Conservation (phyloP, 2,113 vertebrate genomes). For the Pteruthius melanotis region DNA sequence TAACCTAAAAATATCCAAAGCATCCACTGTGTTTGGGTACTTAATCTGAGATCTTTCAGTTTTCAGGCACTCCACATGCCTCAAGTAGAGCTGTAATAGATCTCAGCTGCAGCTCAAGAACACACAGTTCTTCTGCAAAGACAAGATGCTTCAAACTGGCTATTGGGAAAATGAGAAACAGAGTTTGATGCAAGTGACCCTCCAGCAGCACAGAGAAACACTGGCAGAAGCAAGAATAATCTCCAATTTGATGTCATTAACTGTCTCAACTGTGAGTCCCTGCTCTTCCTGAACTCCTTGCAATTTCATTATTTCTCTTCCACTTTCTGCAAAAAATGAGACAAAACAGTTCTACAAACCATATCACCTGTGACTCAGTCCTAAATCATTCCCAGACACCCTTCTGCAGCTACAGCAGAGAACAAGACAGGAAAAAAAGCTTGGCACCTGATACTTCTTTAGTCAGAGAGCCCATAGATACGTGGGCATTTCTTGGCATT, state of each 20-base stretch:
- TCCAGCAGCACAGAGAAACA: background rate
- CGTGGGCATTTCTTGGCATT: background rate
- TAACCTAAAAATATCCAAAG: constrained; percentile 45
- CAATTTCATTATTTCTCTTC: background rate
- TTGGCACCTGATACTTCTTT: background rate
- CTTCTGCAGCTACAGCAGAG: background rate
- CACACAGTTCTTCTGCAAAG: background rate
- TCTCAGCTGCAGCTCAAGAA: background rate
- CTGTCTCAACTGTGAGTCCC: background rate
- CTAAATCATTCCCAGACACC: background rate
- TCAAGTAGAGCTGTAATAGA: background rate
- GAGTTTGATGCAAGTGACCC: background rate
- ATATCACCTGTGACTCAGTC: background rate
- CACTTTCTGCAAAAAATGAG: background rate
- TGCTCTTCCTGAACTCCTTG: background rate
- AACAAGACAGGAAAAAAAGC: background rate
- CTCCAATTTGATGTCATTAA: background rate
- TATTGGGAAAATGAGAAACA: background rate
- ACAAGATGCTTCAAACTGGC: background rate
- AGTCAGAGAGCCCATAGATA: background rate
- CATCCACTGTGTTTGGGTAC: background rate
- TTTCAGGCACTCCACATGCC: background rate
- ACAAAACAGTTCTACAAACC: background rate
- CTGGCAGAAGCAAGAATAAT: background rate
- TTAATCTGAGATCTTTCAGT: constrained; percentile 1